These are phyloP conservation scores for Spinus olivaceus DNA, from an alignment of 2,797 vertebrate species.

Conservation along the genomic window DNA sequence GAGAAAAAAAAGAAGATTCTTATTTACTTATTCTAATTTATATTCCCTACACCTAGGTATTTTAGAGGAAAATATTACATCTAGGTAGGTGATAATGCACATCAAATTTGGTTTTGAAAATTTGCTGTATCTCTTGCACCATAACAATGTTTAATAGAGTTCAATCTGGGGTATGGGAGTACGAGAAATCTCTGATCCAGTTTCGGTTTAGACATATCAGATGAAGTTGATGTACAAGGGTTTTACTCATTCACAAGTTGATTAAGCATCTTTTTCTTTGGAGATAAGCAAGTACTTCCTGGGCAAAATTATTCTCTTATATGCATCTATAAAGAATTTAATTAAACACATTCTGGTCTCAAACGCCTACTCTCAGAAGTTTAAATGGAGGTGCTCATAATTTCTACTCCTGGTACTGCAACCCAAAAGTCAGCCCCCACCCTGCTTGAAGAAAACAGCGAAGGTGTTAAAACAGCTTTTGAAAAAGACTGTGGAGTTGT, in stretches of 20 bases:
- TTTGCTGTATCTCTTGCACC: not conserved
- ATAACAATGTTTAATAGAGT: not conserved
- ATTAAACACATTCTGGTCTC: not conserved
- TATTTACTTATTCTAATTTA: not conserved
- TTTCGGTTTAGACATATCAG: not conserved
- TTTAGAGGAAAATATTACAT: not conserved
- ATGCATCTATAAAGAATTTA: not conserved
- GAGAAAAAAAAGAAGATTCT: not conserved
- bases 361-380: accelerated
- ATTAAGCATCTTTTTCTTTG: not conserved
- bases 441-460: not conserved
- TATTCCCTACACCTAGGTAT: not conserved
- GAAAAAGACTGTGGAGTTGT: not conserved
- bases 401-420: not conserved
- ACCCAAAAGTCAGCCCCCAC: not conserved
- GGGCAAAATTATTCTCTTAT: not conserved
- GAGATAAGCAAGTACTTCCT: not conserved
- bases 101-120: not conserved
- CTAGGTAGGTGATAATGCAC: not conserved
- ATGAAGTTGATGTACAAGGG: not conserved
- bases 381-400: not conserved
- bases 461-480: not conserved
- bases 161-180: not conserved
- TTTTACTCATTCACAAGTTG: not conserved
- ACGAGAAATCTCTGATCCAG: not conserved